Conservation (phyloP, 1,140 invertebrate species). For the Drosophila suzukii region DNA sequence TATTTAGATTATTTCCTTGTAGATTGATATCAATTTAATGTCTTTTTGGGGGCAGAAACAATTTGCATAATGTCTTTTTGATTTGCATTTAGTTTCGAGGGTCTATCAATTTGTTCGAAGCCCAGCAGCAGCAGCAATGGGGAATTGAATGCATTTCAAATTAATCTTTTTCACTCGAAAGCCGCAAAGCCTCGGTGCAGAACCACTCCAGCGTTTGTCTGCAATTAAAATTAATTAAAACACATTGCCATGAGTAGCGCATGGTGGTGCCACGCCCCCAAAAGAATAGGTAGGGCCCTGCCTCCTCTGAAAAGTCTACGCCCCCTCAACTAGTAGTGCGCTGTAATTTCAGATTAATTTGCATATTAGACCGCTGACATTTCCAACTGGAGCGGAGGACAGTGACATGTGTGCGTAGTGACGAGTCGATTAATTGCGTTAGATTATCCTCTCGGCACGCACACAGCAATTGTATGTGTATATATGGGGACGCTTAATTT, state of each 20-base stretch:
- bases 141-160: slow-evolving; percentile 28
- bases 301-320: slow-evolving; percentile 5
- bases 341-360: slow-evolving; percentile 77
- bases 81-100: slow-evolving; percentile 50
- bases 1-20: slow-evolving; percentile 64
- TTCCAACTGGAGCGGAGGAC: slow-evolving; percentile 20
- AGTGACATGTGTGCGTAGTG: slow-evolving; percentile 66
- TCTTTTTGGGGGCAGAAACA: slow-evolving; percentile 40
- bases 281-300: slow-evolving; percentile 15
- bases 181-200: slow-evolving; percentile 2
- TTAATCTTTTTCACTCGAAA: slow-evolving; percentile 27
- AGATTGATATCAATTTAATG: slow-evolving; percentile 77
- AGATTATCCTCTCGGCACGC: slow-evolving; percentile 65
- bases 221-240: slow-evolving; percentile 53
- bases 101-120: slow-evolving; percentile 12
- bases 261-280: slow-evolving; percentile 12
- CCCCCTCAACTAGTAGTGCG: slow-evolving; percentile 20
- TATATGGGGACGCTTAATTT: slow-evolving; percentile 56
- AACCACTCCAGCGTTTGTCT: slow-evolving; percentile 7
- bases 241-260: slow-evolving; percentile 8
- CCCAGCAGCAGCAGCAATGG: slow-evolving; percentile 1
- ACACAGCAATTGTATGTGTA: slow-evolving; percentile 7
- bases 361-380: slow-evolving; percentile 74
- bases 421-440: slow-evolving; percentile 82
- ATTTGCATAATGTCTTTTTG: slow-evolving; percentile 78